Conservation (phyloP, 2,888 invertebrate genomes). For the Lathronympha strigana region DNA sequence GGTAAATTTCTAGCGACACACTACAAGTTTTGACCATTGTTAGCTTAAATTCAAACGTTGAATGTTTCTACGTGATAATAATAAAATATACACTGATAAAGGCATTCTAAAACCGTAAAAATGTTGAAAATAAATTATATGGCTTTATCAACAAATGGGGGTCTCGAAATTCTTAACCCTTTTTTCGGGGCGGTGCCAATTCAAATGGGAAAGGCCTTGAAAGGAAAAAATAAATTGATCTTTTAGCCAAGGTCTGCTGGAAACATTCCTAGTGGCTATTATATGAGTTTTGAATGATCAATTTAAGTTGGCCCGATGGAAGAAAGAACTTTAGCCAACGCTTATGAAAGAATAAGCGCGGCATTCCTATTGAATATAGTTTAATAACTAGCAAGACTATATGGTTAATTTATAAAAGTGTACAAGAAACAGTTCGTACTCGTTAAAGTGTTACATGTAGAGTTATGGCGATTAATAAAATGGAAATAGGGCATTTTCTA, state of each 20-base stretch:
- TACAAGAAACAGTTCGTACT: too few species aligned
- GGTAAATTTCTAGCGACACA: too few species aligned
- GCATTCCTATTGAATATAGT: background rate
- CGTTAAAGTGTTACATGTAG: too few species aligned
- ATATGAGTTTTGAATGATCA: conserved; percentile 67
- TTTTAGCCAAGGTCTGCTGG: conserved; percentile 47
- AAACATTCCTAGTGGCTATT: conserved; percentile 60
- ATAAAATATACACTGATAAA: too few species aligned
- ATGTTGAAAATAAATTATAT: background rate
- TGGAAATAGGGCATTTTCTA: too few species aligned
- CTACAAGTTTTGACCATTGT: too few species aligned
- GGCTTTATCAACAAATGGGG: conserved; percentile 11
- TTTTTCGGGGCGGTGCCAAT: conserved; percentile 32
- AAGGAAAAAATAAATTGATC: conserved; percentile 45
- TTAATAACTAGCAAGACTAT: too few species aligned
- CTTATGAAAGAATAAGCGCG: conserved; percentile 20
- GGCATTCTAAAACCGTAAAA: background rate
- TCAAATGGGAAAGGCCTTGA: conserved; percentile 44
- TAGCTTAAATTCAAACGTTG: too few species aligned
- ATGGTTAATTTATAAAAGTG: too few species aligned
- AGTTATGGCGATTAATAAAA: too few species aligned
- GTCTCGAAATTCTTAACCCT: conserved; percentile 28
- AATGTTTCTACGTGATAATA: too few species aligned
- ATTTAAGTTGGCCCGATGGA: conserved; percentile 62
- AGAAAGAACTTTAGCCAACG: conserved; percentile 31